phyloP scores from a whole-genome alignment of 1,140 invertebrate genomes.

The Sycophila sp. region DNA sequence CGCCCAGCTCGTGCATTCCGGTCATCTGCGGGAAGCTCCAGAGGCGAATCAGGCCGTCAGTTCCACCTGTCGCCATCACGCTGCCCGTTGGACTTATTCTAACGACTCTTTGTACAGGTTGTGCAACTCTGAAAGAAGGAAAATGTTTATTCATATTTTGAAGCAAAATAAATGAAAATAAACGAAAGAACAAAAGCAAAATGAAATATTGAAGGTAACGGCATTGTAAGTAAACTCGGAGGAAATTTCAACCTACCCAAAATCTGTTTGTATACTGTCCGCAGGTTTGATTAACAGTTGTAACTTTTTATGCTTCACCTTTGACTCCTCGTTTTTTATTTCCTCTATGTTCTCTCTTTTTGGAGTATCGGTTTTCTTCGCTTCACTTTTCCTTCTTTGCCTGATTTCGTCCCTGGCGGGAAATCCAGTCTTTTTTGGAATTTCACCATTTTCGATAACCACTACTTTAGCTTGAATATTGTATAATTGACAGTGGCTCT shows the following conservation, averaged over 20 bases:
- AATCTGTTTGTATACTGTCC: constrained; percentile 85
- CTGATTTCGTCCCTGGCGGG: constrained; percentile 50
- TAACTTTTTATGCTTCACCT: constrained; percentile 71
- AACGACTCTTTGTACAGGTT: constrained; percentile 88
- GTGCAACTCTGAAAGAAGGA: constrained; percentile 66
- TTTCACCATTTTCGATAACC: constrained; percentile 61
- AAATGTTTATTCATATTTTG: constrained; percentile 1
- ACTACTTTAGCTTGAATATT: constrained; percentile 79
- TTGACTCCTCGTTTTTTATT: constrained; percentile 60
- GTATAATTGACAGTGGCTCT: constrained; percentile 91
- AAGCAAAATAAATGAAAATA: neutral
- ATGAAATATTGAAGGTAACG: neutral
- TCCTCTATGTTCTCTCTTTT: constrained; percentile 63
- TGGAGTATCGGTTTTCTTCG: constrained; percentile 61
- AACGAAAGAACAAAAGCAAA: neutral
- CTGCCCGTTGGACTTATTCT: constrained; percentile 80
- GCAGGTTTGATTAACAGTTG: constrained; percentile 77
- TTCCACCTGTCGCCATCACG: constrained; percentile 89
- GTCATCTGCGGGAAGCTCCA: constrained; percentile 89
- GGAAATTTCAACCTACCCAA: constrained; percentile 69
- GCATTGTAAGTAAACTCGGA: too few relatives aligned
- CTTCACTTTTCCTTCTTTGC: constrained; percentile 58
- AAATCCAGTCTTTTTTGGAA: constrained; percentile 54
- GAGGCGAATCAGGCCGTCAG: constrained; percentile 85
- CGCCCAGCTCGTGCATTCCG: constrained; percentile 74